Evolutionary conservation across 2,113 vertebrate genomes (phyloP), one percentile per base, ranked within the genome.

Genomic region (Trachemys scripta): DNA sequence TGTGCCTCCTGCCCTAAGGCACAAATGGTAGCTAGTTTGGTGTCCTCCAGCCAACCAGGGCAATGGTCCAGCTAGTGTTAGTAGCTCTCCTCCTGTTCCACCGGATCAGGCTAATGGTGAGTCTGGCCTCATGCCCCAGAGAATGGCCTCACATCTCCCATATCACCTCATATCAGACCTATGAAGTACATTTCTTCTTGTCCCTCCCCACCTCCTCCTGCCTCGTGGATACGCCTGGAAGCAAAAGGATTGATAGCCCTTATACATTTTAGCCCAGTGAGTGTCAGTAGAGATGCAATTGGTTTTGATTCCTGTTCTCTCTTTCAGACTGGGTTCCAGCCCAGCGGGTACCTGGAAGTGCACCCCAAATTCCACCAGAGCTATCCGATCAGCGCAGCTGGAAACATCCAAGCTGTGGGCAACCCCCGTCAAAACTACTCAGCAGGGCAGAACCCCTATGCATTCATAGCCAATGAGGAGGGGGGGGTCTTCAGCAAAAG

Each of bases 401-500:
- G 84, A 88, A 97, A 80, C 69, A 84, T 95, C 19, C 97, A 97
- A 50, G 3, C 53, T 2, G 0, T 93, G 85, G 84, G 95, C 81
- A 35, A 85, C 31, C 72, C 93, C 2, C 2, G 3, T 1, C 96
- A 97, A 82, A 94, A 83, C 84, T 97, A 93, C 0, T 85, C 96
- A 84, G 59, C 95, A 38, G 96, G 93, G 54, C 97, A 97, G 91
- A 97, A 96, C 0, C 8, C 92, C 11, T 97, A 96, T 42, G 11
- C 92, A 0, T 16, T 97, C 0, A 2, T 97, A 79, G 87, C 92
- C 89, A 85, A 54, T 0, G 92, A 97, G 53, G 96, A 97, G 22
- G 97, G 95, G 89, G 96, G 89, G 85, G 89, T 87, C 79, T 97
- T 97, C 87, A 84, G 90, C 88, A 97, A 97, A 96, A 88, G 93